Evolutionary conservation across 2,797 vertebrate genomes (phyloP), one percentile per base, ranked within the genome.

Genomic region (Poecilia picta): DNA sequence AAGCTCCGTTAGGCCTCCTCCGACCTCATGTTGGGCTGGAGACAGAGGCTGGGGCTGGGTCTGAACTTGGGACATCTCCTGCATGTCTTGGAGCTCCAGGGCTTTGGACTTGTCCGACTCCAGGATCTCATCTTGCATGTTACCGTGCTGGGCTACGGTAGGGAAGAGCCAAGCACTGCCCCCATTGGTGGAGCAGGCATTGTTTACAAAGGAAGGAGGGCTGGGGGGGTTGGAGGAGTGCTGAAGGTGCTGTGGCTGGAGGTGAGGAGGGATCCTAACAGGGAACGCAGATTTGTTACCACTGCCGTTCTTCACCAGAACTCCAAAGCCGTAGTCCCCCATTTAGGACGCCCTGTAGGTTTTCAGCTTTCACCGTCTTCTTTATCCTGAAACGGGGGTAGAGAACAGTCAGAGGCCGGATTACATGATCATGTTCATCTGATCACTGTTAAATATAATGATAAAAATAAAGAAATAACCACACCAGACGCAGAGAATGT

Each of bases 261-360:
- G 97, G 96, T 99, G 98, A 91, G 98, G 98, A 94, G 99, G 98
- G 95, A 99, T 98, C 94, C 98, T 96, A 89, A 99, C 97, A 86
- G 98, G 98, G 97, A 99, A 99, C 95, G 97, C 97, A 91, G 98
- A 97, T 96, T 99, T 99, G 95, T 97, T 99, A 94, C 97, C 97
- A 87, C 97, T 96, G 95, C 98, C 97, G 97, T 98, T 99, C 96
- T 99, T 98, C 94, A 99, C 98, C 96, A 99, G 96, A 96, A 99
- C 98, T 96, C 98, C 98, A 94, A 99, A 99, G 96, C 98, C 98
- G 98, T 99, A 99, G 98, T 99, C 98, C 97, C 98, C 98, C 98
- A 99, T 99, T 98, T 98, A 98, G 96, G 93, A 96, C 92, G 88
- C 92, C 93, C 88, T 90, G 91, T 90, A 92, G 90, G 91, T 93